Base-by-base conservation (phyloP, 2,797 vertebrate species). In the Tympanoctomys barrerae region DNA sequence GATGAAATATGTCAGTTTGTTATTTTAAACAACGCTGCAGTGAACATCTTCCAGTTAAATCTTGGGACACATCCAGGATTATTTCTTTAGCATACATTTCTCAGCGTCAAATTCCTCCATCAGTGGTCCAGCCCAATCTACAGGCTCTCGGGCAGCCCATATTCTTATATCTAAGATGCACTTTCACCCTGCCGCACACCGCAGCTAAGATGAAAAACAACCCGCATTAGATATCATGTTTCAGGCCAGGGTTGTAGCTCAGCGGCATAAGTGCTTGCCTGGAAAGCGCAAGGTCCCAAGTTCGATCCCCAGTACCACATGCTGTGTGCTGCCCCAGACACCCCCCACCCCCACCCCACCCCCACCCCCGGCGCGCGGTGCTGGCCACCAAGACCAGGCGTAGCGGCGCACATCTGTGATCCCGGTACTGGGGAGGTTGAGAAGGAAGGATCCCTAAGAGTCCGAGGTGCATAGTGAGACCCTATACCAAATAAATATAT, bases 111-210 rank as follows among this genome's bases (percentile, higher is more conserved):
- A n/a, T 4, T 12, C 57, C 42, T 54, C 16, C 10, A 2, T 36
- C 2, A 0, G 8, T 0, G 14, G 6, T 3, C 3, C 31, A 3
- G 24, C 39, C 2, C 28, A 28, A 26, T 14, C 42, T 2, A 3
- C 12, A 31, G 36, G 6, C 6, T 54, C 0, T 1, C 52, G 3
- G 22, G 22, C 24, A 1, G 36, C 36, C 19, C 1, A 0, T 2
- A 1, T 52, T 54, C 77, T 18, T 0, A 2, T 0, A 6, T 12
- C 71, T 10, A 39, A 19, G 4, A n/a, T 0, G 0, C 0, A 1
- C 16, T 0, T 2, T 39, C 31, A 3, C 26, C 22, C 6, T 0
- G 7, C 21, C 4, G 24, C 1, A 0, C 1, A 36, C 3, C 0
- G 68, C 7, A 10, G 86, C n/a, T 13, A 10, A 21, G 2, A 10